These are phyloP conservation scores for Apodemia hepburni DNA, from an alignment of 2,888 invertebrate species.

Conservation along the genomic window DNA sequence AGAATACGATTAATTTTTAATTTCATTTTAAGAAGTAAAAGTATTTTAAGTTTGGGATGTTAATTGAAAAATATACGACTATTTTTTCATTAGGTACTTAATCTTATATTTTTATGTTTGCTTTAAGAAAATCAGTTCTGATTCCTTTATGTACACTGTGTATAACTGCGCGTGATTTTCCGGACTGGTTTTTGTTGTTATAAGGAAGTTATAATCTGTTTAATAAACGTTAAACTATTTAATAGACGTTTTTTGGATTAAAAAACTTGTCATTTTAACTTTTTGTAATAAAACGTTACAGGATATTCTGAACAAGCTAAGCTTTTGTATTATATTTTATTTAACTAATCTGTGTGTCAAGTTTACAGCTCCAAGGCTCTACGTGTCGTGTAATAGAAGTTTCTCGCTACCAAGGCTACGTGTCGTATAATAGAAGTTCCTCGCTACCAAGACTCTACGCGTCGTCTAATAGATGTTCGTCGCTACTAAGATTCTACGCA, in stretches of 20 bases:
- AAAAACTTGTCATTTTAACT: neutral
- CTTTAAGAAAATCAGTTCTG: neutral
- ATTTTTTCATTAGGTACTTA: too few relatives aligned
- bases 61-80: too few relatives aligned
- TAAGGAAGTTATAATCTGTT: constrained; percentile 5
- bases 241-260: neutral
- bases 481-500: too few relatives aligned
- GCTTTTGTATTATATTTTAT: neutral
- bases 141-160: neutral
- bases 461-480: too few relatives aligned
- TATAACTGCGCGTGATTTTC: neutral
- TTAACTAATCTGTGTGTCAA: neutral
- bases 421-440: too few relatives aligned
- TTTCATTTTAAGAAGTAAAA: too few relatives aligned
- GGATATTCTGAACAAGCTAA: neutral
- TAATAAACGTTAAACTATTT: constrained; percentile 1
- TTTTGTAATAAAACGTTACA: neutral
- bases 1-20: too few relatives aligned
- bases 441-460: too few relatives aligned
- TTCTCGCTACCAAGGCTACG: too few relatives aligned
- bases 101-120: neutral
- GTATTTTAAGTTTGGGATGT: too few relatives aligned
- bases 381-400: too few relatives aligned
- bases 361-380: too few relatives aligned
- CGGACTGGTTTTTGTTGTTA: neutral